These are phyloP conservation scores for Thryonomys swinderianus DNA, from an alignment of 2,113 vertebrate genomes.

Conservation along the genomic window DNA sequence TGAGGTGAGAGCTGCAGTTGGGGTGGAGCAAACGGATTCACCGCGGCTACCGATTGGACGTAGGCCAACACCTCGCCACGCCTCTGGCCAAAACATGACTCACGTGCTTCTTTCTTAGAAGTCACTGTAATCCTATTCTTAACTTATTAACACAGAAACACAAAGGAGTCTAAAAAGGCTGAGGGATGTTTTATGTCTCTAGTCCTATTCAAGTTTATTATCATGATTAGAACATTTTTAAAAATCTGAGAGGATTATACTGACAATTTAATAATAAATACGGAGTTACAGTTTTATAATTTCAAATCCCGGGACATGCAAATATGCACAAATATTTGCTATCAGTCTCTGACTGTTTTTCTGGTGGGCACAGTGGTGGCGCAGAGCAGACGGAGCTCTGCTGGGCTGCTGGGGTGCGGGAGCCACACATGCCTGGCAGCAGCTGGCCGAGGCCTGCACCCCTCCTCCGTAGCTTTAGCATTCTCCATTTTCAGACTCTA, in stretches of 20 bases:
- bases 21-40: not conserved
- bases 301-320: not conserved
- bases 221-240: not conserved
- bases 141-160: constrained; percentile 2
- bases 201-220: not conserved
- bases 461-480: not conserved
- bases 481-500: not conserved
- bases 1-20: not conserved
- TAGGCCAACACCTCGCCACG: not conserved
- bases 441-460: accelerated
- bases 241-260: not conserved
- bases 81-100: not conserved
- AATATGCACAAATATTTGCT: not conserved
- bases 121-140: not conserved
- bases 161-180: not conserved
- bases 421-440: not conserved
- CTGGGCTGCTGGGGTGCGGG: not conserved
- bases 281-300: not conserved
- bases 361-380: too few relatives aligned
- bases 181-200: not conserved
- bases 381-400: not conserved
- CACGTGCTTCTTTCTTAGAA: not conserved
- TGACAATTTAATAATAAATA: constrained; percentile 3
- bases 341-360: not conserved
- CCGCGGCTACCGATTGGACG: too few relatives aligned